phyloP scores from a whole-genome alignment of 53 echinoderm and acorn worm genomes.

The Crossaster papposus region DNA sequence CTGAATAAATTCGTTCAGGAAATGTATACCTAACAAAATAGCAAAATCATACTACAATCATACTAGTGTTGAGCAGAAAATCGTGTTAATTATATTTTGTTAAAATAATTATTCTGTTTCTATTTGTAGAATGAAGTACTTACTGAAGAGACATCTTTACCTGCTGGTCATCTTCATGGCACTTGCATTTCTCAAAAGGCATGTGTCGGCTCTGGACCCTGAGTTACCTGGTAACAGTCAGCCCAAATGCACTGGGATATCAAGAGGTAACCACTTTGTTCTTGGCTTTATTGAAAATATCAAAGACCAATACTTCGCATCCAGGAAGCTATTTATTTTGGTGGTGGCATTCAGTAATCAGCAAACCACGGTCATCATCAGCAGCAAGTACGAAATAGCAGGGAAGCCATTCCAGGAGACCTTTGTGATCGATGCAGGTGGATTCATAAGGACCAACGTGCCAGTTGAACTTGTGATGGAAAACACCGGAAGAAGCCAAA shows the following conservation, averaged over 20 bases:
- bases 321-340: slow-evolving; percentile 13
- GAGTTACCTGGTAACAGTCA: not conserved
- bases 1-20: too few relatives aligned
- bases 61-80: too few relatives aligned
- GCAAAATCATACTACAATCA: too few relatives aligned
- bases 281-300: slow-evolving; percentile 57
- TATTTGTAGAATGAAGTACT: not conserved
- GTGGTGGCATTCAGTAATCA: too few relatives aligned
- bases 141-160: not conserved
- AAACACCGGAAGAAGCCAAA: slow-evolving; percentile 54
- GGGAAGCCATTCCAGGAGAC: slow-evolving; percentile 34
- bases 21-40: too few relatives aligned
- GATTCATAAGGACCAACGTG: slow-evolving; percentile 10
- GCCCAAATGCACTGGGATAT: slow-evolving; percentile 54
- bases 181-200: slow-evolving; percentile 1
- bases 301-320: too few relatives aligned
- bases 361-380: slow-evolving; percentile 56
- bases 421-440: too few relatives aligned
- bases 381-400: slow-evolving; percentile 49
- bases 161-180: slow-evolving; percentile 19
- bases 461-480: slow-evolving; percentile 47
- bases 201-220: not conserved
- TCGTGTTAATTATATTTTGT: too few relatives aligned
- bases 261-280: slow-evolving; percentile 63
- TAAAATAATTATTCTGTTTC: not conserved